A percentile compares a stretch with the other conserved stretches of the same genome.
Conservation (phyloP, 2,888 invertebrate genomes). For the Protodeltote pygarga region DNA sequence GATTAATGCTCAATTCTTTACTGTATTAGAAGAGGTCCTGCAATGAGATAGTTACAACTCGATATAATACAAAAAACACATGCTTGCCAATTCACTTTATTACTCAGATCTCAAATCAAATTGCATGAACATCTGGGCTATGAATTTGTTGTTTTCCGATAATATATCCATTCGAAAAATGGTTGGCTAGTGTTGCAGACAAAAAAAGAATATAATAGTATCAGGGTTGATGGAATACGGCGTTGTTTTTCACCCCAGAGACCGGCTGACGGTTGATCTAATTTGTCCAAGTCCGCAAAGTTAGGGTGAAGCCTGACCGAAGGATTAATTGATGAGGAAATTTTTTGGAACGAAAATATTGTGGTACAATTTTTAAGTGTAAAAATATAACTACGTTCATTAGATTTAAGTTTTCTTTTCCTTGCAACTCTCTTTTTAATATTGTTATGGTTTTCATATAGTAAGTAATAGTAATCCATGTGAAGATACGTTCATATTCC, state of each 20-base stretch:
- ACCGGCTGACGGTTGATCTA: slow-evolving; percentile 62
- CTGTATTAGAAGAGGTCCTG: too few relatives aligned
- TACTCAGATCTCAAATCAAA: too few relatives aligned
- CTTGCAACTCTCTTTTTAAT: too few relatives aligned
- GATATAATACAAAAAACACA: too few relatives aligned
- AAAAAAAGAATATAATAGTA: slow-evolving; percentile 67
- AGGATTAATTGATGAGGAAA: slow-evolving; percentile 36
- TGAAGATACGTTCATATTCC: too few relatives aligned
- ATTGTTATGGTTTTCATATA: too few relatives aligned
- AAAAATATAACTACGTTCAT: too few relatives aligned
- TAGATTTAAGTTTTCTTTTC: too few relatives aligned
- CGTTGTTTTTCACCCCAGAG: slow-evolving; percentile 59
- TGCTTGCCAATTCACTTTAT: too few relatives aligned
- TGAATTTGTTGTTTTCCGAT: slow-evolving; percentile 42
- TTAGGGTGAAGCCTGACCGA: slow-evolving; percentile 27
- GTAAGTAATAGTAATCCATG: too few relatives aligned
- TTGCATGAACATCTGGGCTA: slow-evolving; percentile 5
- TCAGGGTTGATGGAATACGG: slow-evolving; percentile 63
- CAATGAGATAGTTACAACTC: too few relatives aligned
- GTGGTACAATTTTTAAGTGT: background rate
- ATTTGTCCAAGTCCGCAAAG: slow-evolving; percentile 57
- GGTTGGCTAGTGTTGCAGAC: slow-evolving; percentile 51
- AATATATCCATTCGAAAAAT: slow-evolving; percentile 57
- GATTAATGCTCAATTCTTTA: too few relatives aligned
- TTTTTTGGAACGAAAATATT: slow-evolving; percentile 23